Conservation (phyloP, 2,888 invertebrate genomes). For the Andrena dorsata region DNA sequence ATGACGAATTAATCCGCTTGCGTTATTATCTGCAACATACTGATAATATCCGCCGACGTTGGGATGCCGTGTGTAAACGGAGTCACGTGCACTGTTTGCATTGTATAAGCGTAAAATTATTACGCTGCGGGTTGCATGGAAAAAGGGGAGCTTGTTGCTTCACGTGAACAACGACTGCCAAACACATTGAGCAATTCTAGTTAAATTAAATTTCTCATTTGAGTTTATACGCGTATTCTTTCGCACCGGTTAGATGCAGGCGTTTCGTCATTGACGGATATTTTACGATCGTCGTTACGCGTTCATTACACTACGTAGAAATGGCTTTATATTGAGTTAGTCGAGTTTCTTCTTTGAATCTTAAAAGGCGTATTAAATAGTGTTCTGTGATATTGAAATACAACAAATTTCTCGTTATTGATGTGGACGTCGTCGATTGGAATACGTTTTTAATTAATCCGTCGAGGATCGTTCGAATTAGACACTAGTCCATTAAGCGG, state of each 20-base stretch:
- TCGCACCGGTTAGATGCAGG: background rate
- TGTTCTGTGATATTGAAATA: too few species aligned
- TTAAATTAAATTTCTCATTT: background rate
- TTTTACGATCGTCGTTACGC: too few species aligned
- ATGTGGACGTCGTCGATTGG: too few species aligned
- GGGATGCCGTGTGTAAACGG: constrained; percentile 29
- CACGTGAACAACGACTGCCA: background rate
- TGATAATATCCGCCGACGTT: constrained; percentile 34
- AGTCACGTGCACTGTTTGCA: constrained; percentile 43
- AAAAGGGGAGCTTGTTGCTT: background rate
- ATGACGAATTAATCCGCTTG: constrained; percentile 32
- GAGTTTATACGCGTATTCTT: background rate
- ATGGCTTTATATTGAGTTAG: too few species aligned
- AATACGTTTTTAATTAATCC: background rate
- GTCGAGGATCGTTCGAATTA: background rate
- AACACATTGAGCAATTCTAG: background rate
- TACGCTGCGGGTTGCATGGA: constrained; percentile 15
- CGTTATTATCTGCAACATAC: constrained; percentile 20
- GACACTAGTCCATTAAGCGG: background rate
- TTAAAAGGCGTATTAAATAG: too few species aligned
- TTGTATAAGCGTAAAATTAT: constrained; percentile 45
- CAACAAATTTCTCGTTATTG: too few species aligned
- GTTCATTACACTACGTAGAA: too few species aligned
- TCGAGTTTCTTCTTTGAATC: too few species aligned
- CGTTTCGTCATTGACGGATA: too few species aligned